These are phyloP conservation scores for Drosophila pseudotalamancana DNA, from an alignment of 2,888 invertebrate species.

Conservation along the genomic window DNA sequence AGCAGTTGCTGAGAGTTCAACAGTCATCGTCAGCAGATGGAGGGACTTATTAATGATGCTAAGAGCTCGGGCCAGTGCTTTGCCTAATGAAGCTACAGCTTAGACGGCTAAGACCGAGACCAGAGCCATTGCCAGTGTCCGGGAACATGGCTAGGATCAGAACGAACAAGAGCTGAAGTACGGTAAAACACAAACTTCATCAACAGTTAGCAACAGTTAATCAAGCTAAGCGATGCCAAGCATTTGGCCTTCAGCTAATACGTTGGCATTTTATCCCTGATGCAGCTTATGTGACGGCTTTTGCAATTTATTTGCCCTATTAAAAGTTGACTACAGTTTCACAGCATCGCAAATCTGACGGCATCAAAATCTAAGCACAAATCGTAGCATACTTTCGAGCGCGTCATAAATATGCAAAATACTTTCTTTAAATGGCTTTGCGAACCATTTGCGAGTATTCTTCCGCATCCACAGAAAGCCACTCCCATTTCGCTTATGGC, in stretches of 20 bases:
- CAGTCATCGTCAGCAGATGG: slow-evolving; percentile 59
- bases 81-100: slow-evolving; percentile 60
- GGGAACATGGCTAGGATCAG: slow-evolving; percentile 1
- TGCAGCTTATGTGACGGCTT: slow-evolving; percentile 38
- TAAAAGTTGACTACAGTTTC: slow-evolving; percentile 46
- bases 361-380: slow-evolving; percentile 26
- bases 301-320: slow-evolving; percentile 62
- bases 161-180: background rate
- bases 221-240: slow-evolving; percentile 64
- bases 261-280: slow-evolving; percentile 16
- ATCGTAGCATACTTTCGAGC: slow-evolving; percentile 59
- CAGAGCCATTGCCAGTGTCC: too few species aligned
- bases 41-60: slow-evolving; percentile 72
- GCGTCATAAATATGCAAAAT: slow-evolving; percentile 60
- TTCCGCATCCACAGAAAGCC: slow-evolving; percentile 13
- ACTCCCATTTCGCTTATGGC: slow-evolving; percentile 22
- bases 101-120: slow-evolving; percentile 32
- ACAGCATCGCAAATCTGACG: slow-evolving; percentile 1
- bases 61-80: slow-evolving; percentile 24
- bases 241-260: slow-evolving; percentile 37
- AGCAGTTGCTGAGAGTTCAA: slow-evolving; percentile 29
- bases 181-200: slow-evolving; percentile 51
- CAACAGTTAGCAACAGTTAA: slow-evolving; percentile 70
- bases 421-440: slow-evolving; percentile 24
- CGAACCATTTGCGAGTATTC: slow-evolving; percentile 20